Conservation (phyloP, 2,113 vertebrate genomes). For the Gallinago jamesoni region DNA sequence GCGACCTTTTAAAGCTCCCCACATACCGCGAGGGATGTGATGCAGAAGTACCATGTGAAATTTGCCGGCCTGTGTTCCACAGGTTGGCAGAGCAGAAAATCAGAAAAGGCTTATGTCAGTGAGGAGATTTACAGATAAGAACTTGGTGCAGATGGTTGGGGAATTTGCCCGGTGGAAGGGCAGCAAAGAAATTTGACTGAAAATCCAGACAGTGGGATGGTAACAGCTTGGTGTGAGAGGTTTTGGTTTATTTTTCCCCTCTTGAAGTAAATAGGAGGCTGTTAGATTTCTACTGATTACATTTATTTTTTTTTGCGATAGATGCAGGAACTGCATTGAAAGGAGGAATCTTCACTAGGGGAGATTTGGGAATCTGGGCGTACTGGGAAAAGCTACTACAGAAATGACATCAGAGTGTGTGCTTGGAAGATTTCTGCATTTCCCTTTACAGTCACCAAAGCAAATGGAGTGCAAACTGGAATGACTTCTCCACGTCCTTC, state of each 20-base stretch:
- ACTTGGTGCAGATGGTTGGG: neutral
- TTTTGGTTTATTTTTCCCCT: neutral
- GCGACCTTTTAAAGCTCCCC: neutral
- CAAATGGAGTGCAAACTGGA: neutral
- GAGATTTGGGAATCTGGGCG: neutral
- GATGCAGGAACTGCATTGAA: neutral
- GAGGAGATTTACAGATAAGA: neutral
- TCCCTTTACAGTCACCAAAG: neutral
- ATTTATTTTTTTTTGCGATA: neutral
- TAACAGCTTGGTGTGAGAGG: neutral
- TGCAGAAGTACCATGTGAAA: neutral
- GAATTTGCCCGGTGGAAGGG: neutral
- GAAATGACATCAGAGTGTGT: neutral
- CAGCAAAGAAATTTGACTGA: neutral
- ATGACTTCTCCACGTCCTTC: neutral
- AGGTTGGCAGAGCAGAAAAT: neutral
- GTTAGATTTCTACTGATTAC: neutral
- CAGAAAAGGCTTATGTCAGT: neutral
- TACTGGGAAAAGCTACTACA: neutral
- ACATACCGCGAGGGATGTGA: neutral
- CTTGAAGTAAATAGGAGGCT: neutral
- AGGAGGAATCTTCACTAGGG: neutral
- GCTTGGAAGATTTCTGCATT: accelerated
- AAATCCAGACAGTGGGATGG: neutral
- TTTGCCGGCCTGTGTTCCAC: neutral